These are phyloP conservation scores for Mimumesa dahlbomi DNA, from an alignment of 2,888 invertebrate species.

Conservation along the genomic window DNA sequence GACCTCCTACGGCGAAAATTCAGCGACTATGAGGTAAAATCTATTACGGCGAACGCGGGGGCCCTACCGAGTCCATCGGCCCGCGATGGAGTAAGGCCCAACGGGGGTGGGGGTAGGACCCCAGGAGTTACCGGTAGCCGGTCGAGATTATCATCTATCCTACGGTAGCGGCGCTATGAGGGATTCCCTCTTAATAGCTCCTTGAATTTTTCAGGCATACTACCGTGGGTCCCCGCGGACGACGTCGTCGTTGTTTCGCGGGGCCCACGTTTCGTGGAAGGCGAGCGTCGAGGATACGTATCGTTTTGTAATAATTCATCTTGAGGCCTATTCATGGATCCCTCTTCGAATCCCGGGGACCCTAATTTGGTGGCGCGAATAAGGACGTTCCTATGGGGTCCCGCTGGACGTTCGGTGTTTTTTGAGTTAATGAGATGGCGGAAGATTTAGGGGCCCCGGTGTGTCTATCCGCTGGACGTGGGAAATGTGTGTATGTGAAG, in stretches of 20 bases:
- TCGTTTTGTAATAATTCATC: constrained; percentile 58
- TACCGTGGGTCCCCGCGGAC: constrained; percentile 38
- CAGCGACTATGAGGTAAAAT: constrained; percentile 60
- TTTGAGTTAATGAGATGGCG: constrained; percentile 54
- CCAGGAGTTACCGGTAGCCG: constrained; percentile 57
- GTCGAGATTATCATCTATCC: constrained; percentile 65
- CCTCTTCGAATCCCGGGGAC: constrained; percentile 4
- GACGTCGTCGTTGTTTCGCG: constrained; percentile 44
- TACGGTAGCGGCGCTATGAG: constrained; percentile 69
- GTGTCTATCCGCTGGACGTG: constrained; percentile 10
- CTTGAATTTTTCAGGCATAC: constrained; percentile 58
- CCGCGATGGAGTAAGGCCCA: constrained; percentile 5
- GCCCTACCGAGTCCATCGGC: constrained; percentile 25
- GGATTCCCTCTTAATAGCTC: constrained; percentile 66
- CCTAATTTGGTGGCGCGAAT: constrained; percentile 58
- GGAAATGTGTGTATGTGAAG: constrained; percentile 46
- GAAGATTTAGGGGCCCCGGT: constrained; percentile 42
- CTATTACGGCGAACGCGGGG: constrained; percentile 52
- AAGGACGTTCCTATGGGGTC: constrained; percentile 38
- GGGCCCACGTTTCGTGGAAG: constrained; percentile 63
- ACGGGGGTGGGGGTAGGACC: constrained; percentile 1
- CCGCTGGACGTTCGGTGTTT: constrained; percentile 22
- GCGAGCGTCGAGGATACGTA: constrained; percentile 12
- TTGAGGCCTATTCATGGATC: constrained; percentile 17
- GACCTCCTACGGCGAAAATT: constrained; percentile 77